Conservation (phyloP, 2,797 vertebrate species). For the Halcyon chelicuti region DNA sequence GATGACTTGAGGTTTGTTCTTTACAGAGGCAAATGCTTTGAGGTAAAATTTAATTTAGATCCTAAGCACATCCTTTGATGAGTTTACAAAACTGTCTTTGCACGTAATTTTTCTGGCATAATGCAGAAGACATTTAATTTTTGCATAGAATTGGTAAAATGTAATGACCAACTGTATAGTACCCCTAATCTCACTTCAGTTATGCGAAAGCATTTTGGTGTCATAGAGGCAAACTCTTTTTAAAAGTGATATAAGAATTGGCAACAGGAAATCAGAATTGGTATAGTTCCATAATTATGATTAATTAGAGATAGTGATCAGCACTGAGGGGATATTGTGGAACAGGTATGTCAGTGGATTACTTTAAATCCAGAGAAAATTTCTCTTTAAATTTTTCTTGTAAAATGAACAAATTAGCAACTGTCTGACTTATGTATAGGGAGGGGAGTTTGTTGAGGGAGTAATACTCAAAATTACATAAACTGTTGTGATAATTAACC, state of each 20-base stretch:
- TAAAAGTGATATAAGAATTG: neutral
- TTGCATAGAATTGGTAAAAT: neutral
- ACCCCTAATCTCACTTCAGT: neutral
- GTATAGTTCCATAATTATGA: neutral
- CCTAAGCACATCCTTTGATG: neutral
- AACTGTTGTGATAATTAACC: neutral
- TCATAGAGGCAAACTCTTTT: neutral
- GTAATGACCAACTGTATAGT: neutral
- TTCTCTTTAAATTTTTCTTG: neutral
- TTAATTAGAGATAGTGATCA: neutral
- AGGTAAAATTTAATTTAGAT: conserved; percentile 25
- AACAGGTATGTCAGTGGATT: neutral
- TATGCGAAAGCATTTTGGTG: neutral
- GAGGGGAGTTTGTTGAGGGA: neutral
- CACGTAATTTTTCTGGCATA: neutral
- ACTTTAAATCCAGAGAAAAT: neutral
- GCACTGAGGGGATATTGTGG: neutral
- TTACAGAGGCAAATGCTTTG: conserved; percentile 2
- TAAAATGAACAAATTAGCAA: neutral
- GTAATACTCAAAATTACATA: neutral
- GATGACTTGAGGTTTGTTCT: neutral
- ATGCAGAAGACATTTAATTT: neutral
- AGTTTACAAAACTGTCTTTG: conserved; percentile 5
- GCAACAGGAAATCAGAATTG: neutral
- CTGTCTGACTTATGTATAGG: neutral